Percentiles rank a stretch among this genome's conserved stretches.
These are phyloP conservation scores for Mola mola DNA, from an alignment of 2,113 vertebrate genomes.

Conservation along the genomic window DNA sequence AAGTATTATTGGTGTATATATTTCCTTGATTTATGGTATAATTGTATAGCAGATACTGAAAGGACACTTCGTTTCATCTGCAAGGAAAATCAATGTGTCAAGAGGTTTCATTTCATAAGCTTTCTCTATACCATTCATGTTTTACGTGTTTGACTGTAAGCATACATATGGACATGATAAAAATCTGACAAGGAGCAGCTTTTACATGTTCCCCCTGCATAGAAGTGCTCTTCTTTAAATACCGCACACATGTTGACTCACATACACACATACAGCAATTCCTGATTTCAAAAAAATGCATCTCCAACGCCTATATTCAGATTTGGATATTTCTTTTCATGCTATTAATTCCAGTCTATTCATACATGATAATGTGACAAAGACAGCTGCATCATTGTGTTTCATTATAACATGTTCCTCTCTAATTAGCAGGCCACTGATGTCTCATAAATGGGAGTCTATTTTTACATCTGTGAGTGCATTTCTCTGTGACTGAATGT, in stretches of 20 bases:
- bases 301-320: neutral
- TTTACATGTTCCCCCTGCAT: slow-evolving; percentile 4
- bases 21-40: too few species aligned
- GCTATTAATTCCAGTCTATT: neutral
- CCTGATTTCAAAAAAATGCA: neutral
- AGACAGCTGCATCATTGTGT: neutral
- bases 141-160: neutral
- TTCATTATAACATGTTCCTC: neutral
- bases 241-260: slow-evolving; percentile 24
- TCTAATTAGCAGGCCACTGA: slow-evolving; percentile 8
- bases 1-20: too few species aligned
- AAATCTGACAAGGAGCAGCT: slow-evolving; percentile 17
- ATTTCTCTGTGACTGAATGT: slow-evolving; percentile 41
- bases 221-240: slow-evolving; percentile 28
- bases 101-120: too few species aligned
- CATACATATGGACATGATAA: slow-evolving; percentile 34
- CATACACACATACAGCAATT: slow-evolving; percentile 6
- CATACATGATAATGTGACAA: slow-evolving; percentile 5
- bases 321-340: neutral
- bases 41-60: too few species aligned
- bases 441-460: slow-evolving; percentile 52
- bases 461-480: slow-evolving; percentile 51
- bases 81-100: too few species aligned
- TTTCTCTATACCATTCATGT: too few species aligned
- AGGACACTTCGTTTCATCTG: too few species aligned